Conservation (phyloP, 2,888 invertebrate genomes). For the Mythimna ferrago region DNA sequence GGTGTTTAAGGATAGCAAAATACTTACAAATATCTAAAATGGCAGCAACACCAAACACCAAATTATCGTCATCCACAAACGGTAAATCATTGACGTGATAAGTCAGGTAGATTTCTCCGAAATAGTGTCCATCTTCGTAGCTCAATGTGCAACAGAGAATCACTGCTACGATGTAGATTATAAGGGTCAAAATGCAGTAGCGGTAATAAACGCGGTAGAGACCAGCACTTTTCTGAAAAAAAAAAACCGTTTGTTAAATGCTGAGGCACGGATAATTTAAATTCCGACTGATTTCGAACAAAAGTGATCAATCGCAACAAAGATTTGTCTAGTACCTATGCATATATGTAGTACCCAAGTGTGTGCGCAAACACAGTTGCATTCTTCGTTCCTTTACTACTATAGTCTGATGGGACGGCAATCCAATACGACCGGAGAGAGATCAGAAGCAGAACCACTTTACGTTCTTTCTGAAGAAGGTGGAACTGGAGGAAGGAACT, state of each 20-base stretch:
- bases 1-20: background rate
- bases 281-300: background rate
- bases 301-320: background rate
- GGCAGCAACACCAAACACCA: background rate
- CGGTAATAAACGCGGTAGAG: constrained; percentile 23
- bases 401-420: too few relatives aligned
- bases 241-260: background rate
- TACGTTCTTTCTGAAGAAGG: too few relatives aligned
- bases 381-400: too few relatives aligned
- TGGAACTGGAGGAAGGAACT: too few relatives aligned
- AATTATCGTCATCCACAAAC: fast-evolving
- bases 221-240: constrained; percentile 29
- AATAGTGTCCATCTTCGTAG: background rate
- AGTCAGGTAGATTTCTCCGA: constrained; percentile 23
- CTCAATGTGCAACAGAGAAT: background rate
- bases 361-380: too few relatives aligned
- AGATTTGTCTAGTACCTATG: too few relatives aligned
- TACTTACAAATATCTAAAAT: constrained; percentile 29
- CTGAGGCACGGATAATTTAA: too few relatives aligned
- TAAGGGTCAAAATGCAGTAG: constrained; percentile 29
- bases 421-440: too few relatives aligned
- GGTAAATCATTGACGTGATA: background rate
- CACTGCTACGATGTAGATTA: constrained; percentile 6
- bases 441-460: too few relatives aligned
- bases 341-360: too few relatives aligned